Evolutionary conservation across 2,888 invertebrate genomes (phyloP).

Genomic region (Diadegma fenestrale): DNA sequence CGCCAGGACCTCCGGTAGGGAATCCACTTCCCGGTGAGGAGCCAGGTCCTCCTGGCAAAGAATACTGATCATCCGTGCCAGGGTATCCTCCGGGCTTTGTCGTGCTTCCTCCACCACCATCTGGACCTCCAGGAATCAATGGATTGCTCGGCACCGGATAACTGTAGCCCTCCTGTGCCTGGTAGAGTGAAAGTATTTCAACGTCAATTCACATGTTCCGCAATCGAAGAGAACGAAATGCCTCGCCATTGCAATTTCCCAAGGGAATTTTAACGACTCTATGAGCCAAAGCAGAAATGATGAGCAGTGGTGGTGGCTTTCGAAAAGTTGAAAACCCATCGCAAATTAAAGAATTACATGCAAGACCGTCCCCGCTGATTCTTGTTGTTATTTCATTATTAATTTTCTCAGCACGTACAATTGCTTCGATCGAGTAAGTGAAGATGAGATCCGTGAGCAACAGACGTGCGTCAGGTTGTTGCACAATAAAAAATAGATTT

Average conservation of each 20-base stretch:
- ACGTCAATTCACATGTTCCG: slow-evolving; percentile 56
- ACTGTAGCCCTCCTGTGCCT: slow-evolving; percentile 91
- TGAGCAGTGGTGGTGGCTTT: slow-evolving; percentile 38
- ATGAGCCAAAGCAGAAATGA: slow-evolving; percentile 32
- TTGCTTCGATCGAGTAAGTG: slow-evolving; percentile 54
- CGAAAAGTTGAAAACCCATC: slow-evolving; percentile 41
- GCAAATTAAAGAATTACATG: slow-evolving; percentile 56
- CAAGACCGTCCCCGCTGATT: slow-evolving; percentile 25
- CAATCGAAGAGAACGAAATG: slow-evolving; percentile 36
- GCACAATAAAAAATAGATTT: slow-evolving; percentile 67
- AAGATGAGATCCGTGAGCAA: slow-evolving; percentile 43
- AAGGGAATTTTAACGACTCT: slow-evolving; percentile 50
- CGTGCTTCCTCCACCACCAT: slow-evolving; percentile 70
- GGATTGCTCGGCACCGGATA: slow-evolving; percentile 90
- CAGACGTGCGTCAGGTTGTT: slow-evolving; percentile 66
- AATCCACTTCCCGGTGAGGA: slow-evolving; percentile 72
- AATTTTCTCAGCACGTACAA: slow-evolving; percentile 49
- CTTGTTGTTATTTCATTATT: slow-evolving; percentile 36
- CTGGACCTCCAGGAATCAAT: slow-evolving; percentile 83
- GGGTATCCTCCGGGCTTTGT: slow-evolving; percentile 75
- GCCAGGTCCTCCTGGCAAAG: slow-evolving; percentile 73
- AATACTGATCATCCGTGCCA: slow-evolving; percentile 70
- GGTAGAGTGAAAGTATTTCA: slow-evolving; percentile 65
- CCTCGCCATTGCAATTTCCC: slow-evolving; percentile 25
- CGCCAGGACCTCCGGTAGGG: slow-evolving; percentile 75